Evolutionary conservation across 2,797 vertebrate species (phyloP), one percentile per base, ranked within the genome.

Genomic region (Paratrypauchen microcephalus): DNA sequence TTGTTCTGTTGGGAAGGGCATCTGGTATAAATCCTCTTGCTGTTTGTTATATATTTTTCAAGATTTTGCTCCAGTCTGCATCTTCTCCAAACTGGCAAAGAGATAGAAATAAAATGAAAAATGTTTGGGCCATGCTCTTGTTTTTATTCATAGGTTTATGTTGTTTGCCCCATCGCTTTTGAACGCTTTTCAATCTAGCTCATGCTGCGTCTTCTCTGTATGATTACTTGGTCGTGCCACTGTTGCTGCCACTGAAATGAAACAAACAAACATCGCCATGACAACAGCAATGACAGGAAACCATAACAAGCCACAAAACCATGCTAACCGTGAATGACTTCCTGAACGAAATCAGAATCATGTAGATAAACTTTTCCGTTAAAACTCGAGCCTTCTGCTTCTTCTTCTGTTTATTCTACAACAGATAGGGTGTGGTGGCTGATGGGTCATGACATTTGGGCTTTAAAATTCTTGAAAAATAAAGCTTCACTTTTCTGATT

Each of bases 261-360:
- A 69, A 48, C 47, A 62, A 76, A 71, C 19, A 79, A 32, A 8
- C 45, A 36, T 80, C 19, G n/a, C 80, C n/a, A 81, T 78, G 66
- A 69, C 65, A 83, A 82, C 75, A 30, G 45, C 21, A 67, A 47
- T 84, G 84, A 88, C 75, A 88, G 89, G 88, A 92, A 89, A 69
- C 76, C 18, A 19, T 1, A 6, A 36, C 58, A 36, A 32, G 23
- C 39, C 39, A 7, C 47, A 18, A 65, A 32, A 56, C 56, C 32
- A 8, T n/a, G n/a, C 19, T 23, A 71, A 13, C 58, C 72, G 70
- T 79, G 61, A 84, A 65, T 60, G 15, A 19, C 2, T 39, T 2
- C 15, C 16, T 30, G 28, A 30, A 30, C 5, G 28, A 36, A 6
- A 8, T 36, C 32, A 36, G 7, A 36, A 36, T 1, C 32, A 36